Conservation (phyloP, 2,113 vertebrate genomes). For the Ia io region DNA sequence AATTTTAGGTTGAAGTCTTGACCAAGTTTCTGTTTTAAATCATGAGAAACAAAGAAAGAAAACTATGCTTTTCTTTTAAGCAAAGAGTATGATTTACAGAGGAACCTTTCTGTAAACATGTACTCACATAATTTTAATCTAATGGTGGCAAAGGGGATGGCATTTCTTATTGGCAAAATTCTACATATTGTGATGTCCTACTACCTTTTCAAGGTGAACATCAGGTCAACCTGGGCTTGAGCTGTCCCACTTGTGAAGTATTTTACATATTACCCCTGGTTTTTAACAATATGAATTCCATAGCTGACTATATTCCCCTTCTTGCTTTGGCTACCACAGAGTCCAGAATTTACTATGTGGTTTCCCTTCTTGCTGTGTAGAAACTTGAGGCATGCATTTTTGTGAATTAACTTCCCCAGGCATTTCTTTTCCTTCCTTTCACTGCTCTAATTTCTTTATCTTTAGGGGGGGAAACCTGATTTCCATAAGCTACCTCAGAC, state of each 20-base stretch:
- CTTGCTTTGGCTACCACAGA: background rate
- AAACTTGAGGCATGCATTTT: background rate
- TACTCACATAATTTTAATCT: background rate
- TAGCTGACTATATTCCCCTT: background rate
- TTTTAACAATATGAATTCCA: background rate
- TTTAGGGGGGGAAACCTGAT: background rate
- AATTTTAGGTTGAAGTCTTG: background rate
- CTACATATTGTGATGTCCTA: background rate
- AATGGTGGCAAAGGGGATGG: background rate
- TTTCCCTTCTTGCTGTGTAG: background rate
- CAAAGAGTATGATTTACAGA: background rate
- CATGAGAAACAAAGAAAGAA: background rate
- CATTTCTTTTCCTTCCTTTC: background rate
- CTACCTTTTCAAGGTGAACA: background rate
- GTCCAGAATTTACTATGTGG: background rate
- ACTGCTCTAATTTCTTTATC: background rate
- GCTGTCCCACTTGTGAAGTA: background rate
- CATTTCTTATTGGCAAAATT: background rate
- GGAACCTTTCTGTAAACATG: background rate
- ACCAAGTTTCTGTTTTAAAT: background rate
- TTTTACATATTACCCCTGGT: background rate
- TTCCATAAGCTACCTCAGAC: background rate
- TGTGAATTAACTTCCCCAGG: background rate
- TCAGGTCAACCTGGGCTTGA: background rate
- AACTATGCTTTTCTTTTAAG: background rate